These are phyloP conservation scores for Elephas maximus DNA, from an alignment of 2,113 vertebrate genomes.

Conservation along the genomic window DNA sequence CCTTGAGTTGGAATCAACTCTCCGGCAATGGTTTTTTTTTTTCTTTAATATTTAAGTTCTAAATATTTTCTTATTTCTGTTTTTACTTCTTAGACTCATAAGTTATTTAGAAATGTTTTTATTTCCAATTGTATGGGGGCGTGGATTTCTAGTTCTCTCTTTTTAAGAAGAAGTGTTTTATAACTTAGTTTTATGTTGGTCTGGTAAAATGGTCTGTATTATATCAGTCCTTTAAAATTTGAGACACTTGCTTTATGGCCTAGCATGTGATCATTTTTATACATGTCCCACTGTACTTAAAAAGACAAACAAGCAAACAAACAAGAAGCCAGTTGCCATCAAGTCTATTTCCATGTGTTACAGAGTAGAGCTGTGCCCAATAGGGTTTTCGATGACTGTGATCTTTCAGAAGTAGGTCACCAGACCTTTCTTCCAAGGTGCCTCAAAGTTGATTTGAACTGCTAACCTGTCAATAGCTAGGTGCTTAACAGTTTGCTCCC, in stretches of 20 bases:
- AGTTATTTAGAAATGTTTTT: not conserved
- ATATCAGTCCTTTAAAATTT: not conserved
- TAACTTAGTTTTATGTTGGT: not conserved
- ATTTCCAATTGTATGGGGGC: not conserved
- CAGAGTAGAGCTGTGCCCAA: too few species aligned
- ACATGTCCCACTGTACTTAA: not conserved
- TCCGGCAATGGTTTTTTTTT: too few species aligned
- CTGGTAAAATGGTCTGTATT: not conserved
- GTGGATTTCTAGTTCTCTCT: not conserved
- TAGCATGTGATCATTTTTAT: not conserved
- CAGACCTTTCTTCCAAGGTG: too few species aligned
- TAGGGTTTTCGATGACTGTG: too few species aligned
- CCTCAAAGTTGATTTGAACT: too few species aligned
- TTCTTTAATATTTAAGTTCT: not conserved
- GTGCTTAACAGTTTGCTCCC: too few species aligned
- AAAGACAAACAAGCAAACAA: too few species aligned
- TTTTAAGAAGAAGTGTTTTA: not conserved
- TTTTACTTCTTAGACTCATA: not conserved
- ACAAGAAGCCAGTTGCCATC: too few species aligned
- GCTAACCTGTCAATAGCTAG: too few species aligned
- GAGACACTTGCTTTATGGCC: not conserved
- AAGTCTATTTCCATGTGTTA: too few species aligned
- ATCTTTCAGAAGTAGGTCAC: too few species aligned
- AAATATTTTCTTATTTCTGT: not conserved
- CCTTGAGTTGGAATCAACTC: too few species aligned